These are phyloP conservation scores for Pelecanus crispus DNA, from an alignment of 2,113 vertebrate species.

Conservation along the genomic window DNA sequence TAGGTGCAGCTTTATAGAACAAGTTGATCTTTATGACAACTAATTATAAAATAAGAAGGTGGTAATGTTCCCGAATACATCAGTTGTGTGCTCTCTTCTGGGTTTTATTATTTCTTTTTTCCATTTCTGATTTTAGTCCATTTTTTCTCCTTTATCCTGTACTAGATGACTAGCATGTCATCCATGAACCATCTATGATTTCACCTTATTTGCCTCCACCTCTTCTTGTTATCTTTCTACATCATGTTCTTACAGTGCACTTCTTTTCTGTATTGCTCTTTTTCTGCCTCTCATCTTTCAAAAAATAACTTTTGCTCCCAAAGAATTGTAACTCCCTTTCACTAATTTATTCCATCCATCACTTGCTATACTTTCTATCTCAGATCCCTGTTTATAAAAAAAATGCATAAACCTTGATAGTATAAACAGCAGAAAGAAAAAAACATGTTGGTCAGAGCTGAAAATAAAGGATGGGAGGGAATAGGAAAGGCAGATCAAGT, in stretches of 20 bases:
- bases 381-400: not conserved
- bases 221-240: not conserved
- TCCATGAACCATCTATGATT: not conserved
- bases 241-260: not conserved
- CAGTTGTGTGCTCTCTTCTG: not conserved
- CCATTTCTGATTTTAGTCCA: not conserved
- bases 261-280: not conserved
- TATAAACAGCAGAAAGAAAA: not conserved
- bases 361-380: not conserved
- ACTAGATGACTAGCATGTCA: not conserved
- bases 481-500: not conserved
- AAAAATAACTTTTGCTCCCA: not conserved
- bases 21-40: constrained; percentile 16
- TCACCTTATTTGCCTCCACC: not conserved
- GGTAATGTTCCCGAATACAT: not conserved
- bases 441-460: not conserved
- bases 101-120: constrained; percentile 2
- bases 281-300: not conserved
- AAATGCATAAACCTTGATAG: not conserved
- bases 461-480: not conserved
- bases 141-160: not conserved
- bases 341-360: not conserved
- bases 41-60: constrained; percentile 36
- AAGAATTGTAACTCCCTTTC: not conserved
- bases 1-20: not conserved